Base-by-base conservation (phyloP, 2,797 vertebrate species). In the Mallotus villosus region DNA sequence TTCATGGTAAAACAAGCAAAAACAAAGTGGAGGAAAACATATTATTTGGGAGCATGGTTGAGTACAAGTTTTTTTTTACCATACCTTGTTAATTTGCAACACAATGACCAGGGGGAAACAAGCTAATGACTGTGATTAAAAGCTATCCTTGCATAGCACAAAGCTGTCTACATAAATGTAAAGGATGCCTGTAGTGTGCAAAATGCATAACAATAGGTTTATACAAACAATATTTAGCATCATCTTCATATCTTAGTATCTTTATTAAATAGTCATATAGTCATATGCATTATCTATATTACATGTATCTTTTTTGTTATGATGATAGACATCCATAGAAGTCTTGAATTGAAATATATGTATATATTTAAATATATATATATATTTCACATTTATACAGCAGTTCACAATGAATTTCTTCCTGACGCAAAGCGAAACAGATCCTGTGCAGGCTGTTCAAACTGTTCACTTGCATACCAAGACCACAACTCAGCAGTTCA, bases 101-200 rank as follows among this genome's bases (percentile, higher is more conserved):
- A 91, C 75, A 86, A 84, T 87, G 87, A 74, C 75, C 53, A 69
- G 82, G 82, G 75, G 84, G 78, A 81, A 46, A 46, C 66, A 85
- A 85, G 84, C 80, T 85, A 79, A 75, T 87, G 94, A 91, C 94
- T 87, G 92, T 94, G 93, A 91, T 93, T 94, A 85, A 93, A 93
- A 94, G 95, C 95, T 93, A 87, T 97, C 92, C 90, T 97, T 97
- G 96, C 95, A 96, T 97, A 97, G 97, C 97, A 97, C 93, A 87
- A 98, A 95, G 96, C 96, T 92, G 91, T 97, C 95, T 96, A 96
- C 85, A 81, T 92, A 85, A 90, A 96, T 93, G 93, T 94, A 92
- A 95, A 95, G 94, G 86, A 92, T 93, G 94, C 90, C 90, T 94
- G 95, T 95, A 97, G 93, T 97, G 95, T 97, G 95, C 94, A 96